Base-by-base conservation (phyloP, 2,797 vertebrate genomes). In the Gymnothorax reevesii region DNA sequence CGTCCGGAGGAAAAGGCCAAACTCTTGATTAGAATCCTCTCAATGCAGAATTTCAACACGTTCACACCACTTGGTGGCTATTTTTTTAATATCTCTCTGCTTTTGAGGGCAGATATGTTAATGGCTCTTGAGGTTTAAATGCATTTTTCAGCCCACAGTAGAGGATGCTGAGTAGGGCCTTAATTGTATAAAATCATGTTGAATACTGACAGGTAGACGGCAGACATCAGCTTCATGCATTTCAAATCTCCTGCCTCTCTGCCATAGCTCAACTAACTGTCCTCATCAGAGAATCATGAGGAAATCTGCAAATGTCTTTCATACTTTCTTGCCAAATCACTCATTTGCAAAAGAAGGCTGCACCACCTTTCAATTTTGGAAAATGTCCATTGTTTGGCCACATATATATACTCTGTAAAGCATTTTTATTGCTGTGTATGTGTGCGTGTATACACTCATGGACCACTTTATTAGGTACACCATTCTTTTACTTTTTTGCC, bases 41-140 rank as follows among this genome's bases (percentile, higher is more conserved):
- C 33, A 54, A 49, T 12, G 17, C 15, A 52, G 52, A 1, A n/a
- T 71, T 66, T 86, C 83, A 83, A 57, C 25, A 84, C 87, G 83
- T 87, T 87, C 85, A 69, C 82, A 87, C 77, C 57, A 33, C 52
- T 82, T 83, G 12, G 71, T 64, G 86, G 86, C 85, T 55, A 86
- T 87, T 90, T 88, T 88, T 85, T 85, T 66, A 85, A 83, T 62
- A 77, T 77, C 82, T 86, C 71, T 22, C 69, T 57, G 88, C 84
- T 90, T 87, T 90, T 84, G 64, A 64, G 66, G 64, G 57, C 55
- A 59, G 86, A 83, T 83, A 86, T 87, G 88, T 82, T 62, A 55
- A 86, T 88, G 77, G 75, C 87, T 91, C 89, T 82, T 22, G 87
- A 88, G 90, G 60, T 80, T 90, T 86, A 85, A 85, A 66, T 83